Base-by-base conservation (phyloP, 2,113 vertebrate species). In the Oreochromis tanganicae region DNA sequence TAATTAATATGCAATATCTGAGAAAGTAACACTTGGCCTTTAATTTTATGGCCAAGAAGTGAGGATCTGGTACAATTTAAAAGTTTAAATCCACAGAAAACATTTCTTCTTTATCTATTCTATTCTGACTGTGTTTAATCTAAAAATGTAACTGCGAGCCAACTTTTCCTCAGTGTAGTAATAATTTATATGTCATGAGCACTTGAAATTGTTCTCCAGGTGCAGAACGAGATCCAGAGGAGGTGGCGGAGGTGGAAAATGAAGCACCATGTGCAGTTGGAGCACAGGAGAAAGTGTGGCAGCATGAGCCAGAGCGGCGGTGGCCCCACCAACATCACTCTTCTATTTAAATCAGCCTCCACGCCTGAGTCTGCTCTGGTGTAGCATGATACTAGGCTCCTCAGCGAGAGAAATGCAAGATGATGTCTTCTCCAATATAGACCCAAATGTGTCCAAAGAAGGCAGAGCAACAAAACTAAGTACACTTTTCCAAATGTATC, bases 361-460 rank as follows among this genome's bases (percentile, higher is more conserved):
- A 41, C 34, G 0, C 34, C 34, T 1, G 19, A 68, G 34, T 68
- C 63, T 68, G 63, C 19, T 32, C 63, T 41, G 34, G 34, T 41
- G 63, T 68, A 68, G 34, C 63, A 2, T 21, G 63, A 41, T n/a
- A 13, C 6, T 0, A 36, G 17, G 0, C 0, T 66, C 29, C 17
- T 66, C 32, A n/a, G 29, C 9, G 3, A 63, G 32, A 63, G 8
- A 11, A 63, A 12, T n/a, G 11, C 59, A 63, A 61, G 29, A 63
- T 19, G 59, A 63, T 1, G 9, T 36, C 2, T 36, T 34, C 16
- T 36, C 0, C 32, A 19, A 0, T 36, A 36, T 36, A 36, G 8
- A 66, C 34, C 36, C 34, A 66, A n/a, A 38, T 38, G 61, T n/a
- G 19, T 21, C 10, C 2, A 38, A 38, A 66, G 61, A 38, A 66